phyloP scores from a whole-genome alignment of 2,888 invertebrate genomes.

The Epirrhoe tristata region DNA sequence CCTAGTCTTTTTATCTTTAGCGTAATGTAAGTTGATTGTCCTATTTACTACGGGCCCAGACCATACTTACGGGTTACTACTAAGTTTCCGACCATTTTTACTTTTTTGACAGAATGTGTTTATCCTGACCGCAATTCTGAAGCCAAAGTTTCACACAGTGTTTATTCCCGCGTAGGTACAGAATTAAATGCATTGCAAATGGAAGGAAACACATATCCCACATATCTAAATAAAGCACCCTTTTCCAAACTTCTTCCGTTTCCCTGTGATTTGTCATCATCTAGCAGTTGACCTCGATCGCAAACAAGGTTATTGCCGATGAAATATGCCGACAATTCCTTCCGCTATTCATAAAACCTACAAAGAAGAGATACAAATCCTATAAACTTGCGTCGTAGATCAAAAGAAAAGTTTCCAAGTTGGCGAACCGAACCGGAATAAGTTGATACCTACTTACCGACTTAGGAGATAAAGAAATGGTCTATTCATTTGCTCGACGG shows the following conservation, averaged over 20 bases:
- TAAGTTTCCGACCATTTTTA: too few relatives aligned
- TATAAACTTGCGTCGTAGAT: slow-evolving; percentile 57
- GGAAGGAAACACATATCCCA: neutral
- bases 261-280: slow-evolving; percentile 6
- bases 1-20: too few relatives aligned
- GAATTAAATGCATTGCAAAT: neutral
- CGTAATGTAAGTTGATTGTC: too few relatives aligned
- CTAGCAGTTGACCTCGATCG: slow-evolving; percentile 36
- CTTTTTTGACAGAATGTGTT: too few relatives aligned
- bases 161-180: too few relatives aligned
- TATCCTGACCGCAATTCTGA: too few relatives aligned
- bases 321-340: slow-evolving; percentile 36
- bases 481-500: neutral
- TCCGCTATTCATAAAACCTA: slow-evolving; percentile 39
- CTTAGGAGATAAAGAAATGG: neutral
- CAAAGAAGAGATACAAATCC: slow-evolving; percentile 34
- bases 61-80: too few relatives aligned
- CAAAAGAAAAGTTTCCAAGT: slow-evolving; percentile 49
- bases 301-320: slow-evolving; percentile 30
- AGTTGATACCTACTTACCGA: slow-evolving; percentile 8
- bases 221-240: neutral
- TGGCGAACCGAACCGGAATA: slow-evolving; percentile 26
- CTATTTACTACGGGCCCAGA: too few relatives aligned
- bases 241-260: slow-evolving; percentile 1
- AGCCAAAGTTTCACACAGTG: too few relatives aligned